phyloP scores from a whole-genome alignment of 2,888 invertebrate genomes.

The Hypolimnas misippus region DNA sequence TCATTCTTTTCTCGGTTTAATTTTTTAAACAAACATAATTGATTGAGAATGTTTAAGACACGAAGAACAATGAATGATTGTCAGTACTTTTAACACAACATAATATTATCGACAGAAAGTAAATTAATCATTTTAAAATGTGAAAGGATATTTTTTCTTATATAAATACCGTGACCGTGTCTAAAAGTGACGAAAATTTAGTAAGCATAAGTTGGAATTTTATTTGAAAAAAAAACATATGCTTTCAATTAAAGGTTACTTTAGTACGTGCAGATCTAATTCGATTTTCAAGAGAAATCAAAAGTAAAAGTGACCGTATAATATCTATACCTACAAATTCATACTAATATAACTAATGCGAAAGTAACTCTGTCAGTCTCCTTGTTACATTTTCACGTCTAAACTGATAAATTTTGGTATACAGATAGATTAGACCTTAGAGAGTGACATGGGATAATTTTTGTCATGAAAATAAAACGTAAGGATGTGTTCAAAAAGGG shows the following conservation, averaged over 20 bases:
- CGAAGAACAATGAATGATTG: not conserved
- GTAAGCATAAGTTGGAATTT: not conserved
- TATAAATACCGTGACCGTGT: not conserved
- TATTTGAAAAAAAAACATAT: not conserved
- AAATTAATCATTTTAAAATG: not conserved
- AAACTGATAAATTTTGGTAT: too few relatives aligned
- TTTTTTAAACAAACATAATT: not conserved
- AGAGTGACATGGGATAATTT: too few relatives aligned
- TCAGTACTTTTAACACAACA: not conserved
- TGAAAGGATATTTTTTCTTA: not conserved
- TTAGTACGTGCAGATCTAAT: not conserved
- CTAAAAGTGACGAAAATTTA: not conserved
- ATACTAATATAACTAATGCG: too few relatives aligned
- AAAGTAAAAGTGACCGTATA: constrained; percentile 4
- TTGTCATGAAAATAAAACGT: too few relatives aligned
- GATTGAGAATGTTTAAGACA: not conserved
- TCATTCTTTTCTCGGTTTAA: not conserved
- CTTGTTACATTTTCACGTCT: too few relatives aligned
- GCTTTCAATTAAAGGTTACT: not conserved
- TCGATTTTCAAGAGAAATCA: not conserved
- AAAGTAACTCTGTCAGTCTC: too few relatives aligned
- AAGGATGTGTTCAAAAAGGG: too few relatives aligned
- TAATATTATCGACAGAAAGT: not conserved
- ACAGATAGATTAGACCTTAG: too few relatives aligned
- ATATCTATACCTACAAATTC: not conserved